Evolutionary conservation across 2,113 vertebrate species (phyloP), one percentile per base, ranked within the genome.

Genomic region (Lepidothrix coronata): DNA sequence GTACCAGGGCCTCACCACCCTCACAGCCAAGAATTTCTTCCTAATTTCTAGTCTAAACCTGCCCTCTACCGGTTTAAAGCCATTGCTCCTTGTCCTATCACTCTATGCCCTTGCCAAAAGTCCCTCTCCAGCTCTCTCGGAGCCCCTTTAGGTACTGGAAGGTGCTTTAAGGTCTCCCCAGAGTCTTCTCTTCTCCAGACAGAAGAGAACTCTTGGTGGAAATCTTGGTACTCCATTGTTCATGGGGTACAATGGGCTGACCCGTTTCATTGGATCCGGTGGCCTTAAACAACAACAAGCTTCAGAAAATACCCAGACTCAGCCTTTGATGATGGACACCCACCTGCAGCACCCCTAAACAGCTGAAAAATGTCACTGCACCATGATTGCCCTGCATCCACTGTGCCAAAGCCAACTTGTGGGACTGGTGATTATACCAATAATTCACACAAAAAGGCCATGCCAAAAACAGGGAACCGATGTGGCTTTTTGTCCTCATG

Each of bases 321-420:
- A 65, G 41, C 44, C 62, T 91, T 44, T 57, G 78, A 61, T 52
- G 81, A 41, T 54, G 25, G 78, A 72, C 22, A 58, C 13, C 71
- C 5, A 2, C 62, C 57, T 1, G 2, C 9, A 68, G 54, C 54
- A 91, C 13, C 31, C 28, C 44, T 82, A 20, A 85, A 65, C 31
- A 75, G 33, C 66, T 73, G 82, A 76, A 85, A 91, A 93, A 72
- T 6, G 14, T 68, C 90, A 61, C 44, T 2, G 1, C 41, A 19
- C n/a, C 0, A 0, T 5, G 2, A 49, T 0, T 62, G 55, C 46
- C 33, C 71, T n/a, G 15, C 58, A 70, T 20, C 22, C 28, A 12
- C 52, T 12, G 52, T 2, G 4, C 74, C 4, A 1, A 89, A 82
- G 23, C 35, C 86, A 84, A 41, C 30, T 20, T 5, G 22, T 5